A percentile compares a stretch with the other conserved stretches of the same genome.
Conservation (phyloP, 2,888 invertebrate genomes). For the Stegana nigrithorax region DNA sequence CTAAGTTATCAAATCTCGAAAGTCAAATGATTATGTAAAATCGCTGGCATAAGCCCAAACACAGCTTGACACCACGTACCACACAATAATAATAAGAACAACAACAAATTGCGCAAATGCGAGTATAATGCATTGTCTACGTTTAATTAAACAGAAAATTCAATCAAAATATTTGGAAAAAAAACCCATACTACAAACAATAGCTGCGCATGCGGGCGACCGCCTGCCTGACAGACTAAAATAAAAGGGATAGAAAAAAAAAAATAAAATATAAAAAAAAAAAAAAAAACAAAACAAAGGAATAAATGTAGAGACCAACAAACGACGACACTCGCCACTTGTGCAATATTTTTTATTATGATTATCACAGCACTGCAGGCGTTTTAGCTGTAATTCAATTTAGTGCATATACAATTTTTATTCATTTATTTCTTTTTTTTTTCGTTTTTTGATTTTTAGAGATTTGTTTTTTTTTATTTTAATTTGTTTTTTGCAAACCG, state of each 20-base stretch:
- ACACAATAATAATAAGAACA: too few species aligned
- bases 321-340: conserved; percentile 17
- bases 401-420: conserved; percentile 34
- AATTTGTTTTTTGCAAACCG: too few species aligned
- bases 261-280: too few species aligned
- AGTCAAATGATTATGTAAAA: too few species aligned
- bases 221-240: too few species aligned
- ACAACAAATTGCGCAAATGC: too few species aligned
- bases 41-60: too few species aligned
- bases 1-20: too few species aligned
- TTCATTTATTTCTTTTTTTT: too few species aligned
- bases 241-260: too few species aligned
- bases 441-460: conserved; percentile 37
- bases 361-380: conserved; percentile 17
- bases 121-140: neutral
- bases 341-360: conserved; percentile 17
- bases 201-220: conserved; percentile 18
- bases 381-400: conserved; percentile 58
- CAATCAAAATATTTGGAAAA: conserved; percentile 57
- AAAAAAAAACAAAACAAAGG: conserved; percentile 23
- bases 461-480: conserved; percentile 38
- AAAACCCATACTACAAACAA: conserved; percentile 36
- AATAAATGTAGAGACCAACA: conserved; percentile 6
- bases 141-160: conserved; percentile 59
- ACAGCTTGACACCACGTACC: too few species aligned